phyloP scores from a whole-genome alignment of 2,888 invertebrate species.

The Sinotaia quadrata region DNA sequence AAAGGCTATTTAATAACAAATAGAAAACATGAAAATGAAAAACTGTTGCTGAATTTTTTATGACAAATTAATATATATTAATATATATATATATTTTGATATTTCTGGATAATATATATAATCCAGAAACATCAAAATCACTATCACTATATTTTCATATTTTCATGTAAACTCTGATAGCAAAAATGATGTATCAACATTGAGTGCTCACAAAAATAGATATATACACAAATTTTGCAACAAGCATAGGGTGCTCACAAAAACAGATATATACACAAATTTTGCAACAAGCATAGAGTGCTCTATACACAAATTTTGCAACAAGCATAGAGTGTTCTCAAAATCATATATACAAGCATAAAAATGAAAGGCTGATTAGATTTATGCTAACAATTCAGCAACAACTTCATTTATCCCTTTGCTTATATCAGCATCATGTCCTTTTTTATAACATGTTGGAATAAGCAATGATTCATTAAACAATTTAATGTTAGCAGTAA shows the following conservation, averaged over 20 bases:
- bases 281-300: neutral
- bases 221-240: neutral
- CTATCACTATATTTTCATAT: too few species aligned
- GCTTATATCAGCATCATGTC: too few species aligned
- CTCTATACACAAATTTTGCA: neutral
- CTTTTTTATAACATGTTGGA: too few species aligned
- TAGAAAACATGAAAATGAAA: too few species aligned
- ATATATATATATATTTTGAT: too few species aligned
- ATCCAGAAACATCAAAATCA: too few species aligned
- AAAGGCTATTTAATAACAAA: too few species aligned
- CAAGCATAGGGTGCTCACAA: conserved; percentile 1
- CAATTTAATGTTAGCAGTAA: neutral
- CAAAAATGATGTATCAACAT: neutral
- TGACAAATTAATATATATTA: too few species aligned
- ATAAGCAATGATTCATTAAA: too few species aligned
- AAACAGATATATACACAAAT: conserved; percentile 1
- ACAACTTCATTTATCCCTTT: neutral
- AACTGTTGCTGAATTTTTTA: too few species aligned
- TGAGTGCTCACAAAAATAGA: neutral
- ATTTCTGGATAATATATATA: too few species aligned
- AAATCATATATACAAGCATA: neutral
- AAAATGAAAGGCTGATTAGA: neutral
- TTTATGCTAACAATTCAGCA: neutral
- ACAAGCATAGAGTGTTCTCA: neutral
- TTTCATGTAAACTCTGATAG: neutral